A percentile compares a stretch with the other conserved stretches of the same genome.
Evolutionary conservation across 2,113 vertebrate genomes (phyloP).

Genomic region (Brevimyrus niger): DNA sequence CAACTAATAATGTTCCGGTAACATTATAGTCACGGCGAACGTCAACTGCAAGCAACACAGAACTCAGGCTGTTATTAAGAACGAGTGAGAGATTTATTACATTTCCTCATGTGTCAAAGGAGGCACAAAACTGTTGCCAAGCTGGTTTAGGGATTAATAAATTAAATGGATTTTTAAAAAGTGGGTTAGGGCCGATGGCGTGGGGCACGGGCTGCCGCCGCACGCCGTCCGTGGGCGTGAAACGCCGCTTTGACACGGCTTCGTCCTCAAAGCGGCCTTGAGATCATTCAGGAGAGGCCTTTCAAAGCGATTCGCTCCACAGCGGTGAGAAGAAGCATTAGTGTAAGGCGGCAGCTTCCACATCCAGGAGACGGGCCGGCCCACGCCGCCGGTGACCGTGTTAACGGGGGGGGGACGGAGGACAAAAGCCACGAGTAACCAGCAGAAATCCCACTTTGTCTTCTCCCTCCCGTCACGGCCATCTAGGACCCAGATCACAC

Average conservation of each 20-base stretch:
- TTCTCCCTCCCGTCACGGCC: neutral
- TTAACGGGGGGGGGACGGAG: neutral
- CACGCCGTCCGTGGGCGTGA: neutral
- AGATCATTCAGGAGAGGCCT: neutral
- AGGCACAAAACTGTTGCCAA: neutral
- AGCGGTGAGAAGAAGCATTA: neutral
- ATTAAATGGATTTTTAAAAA: neutral
- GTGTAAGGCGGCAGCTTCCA: neutral
- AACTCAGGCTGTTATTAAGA: neutral
- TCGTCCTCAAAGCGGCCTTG: neutral
- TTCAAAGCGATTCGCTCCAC: neutral
- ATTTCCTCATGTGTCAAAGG: neutral
- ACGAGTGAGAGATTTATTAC: neutral
- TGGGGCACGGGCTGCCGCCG: neutral
- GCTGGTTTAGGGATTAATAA: neutral
- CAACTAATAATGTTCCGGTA: neutral
- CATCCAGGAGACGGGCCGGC: neutral
- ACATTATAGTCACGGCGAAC: neutral
- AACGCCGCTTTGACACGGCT: neutral
- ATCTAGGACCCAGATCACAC: neutral
- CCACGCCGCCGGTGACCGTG: neutral
- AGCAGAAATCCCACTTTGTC: neutral
- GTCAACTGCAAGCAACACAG: neutral
- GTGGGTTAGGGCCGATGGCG: neutral
- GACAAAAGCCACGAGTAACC: neutral